These are phyloP conservation scores for Neotoma lepida DNA, from an alignment of 2,113 vertebrate genomes.

Conservation along the genomic window DNA sequence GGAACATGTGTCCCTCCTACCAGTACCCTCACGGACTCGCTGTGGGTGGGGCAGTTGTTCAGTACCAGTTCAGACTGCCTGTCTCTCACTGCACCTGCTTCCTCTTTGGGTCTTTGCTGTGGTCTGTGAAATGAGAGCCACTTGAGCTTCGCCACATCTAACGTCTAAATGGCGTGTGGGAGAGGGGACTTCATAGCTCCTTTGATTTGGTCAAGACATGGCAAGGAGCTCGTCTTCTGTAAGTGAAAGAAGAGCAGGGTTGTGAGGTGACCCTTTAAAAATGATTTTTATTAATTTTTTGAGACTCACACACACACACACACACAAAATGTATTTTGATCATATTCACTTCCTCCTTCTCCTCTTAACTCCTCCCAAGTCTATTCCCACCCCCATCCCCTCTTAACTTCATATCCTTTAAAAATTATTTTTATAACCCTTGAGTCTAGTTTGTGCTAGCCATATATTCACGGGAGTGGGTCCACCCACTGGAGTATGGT, in stretches of 20 bases:
- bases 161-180: no score
- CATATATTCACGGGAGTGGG: not conserved
- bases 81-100: not conserved
- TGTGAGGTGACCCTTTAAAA: no score
- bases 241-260: no score
- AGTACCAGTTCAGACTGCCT: no score
- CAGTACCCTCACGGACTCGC: no score
- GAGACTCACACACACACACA: not conserved
- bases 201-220: not conserved
- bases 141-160: not conserved
- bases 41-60: no score
- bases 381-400: not conserved
- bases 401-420: not conserved
- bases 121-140: not conserved
- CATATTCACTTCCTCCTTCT: not conserved
- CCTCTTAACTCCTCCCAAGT: not conserved
- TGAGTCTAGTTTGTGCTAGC: not conserved
- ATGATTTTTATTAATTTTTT: not conserved
- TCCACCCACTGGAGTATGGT: not conserved
- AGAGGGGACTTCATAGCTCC: not conserved
- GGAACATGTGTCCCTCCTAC: not conserved
- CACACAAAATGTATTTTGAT: not conserved
- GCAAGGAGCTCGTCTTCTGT: not conserved
- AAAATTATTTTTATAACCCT: not conserved
- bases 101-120: not conserved